A percentile compares a stretch with the other conserved stretches of the same genome.
phyloP scores from a whole-genome alignment of 37 sponge, comb jelly and placozoan species.

The Corticium candelabrum region DNA sequence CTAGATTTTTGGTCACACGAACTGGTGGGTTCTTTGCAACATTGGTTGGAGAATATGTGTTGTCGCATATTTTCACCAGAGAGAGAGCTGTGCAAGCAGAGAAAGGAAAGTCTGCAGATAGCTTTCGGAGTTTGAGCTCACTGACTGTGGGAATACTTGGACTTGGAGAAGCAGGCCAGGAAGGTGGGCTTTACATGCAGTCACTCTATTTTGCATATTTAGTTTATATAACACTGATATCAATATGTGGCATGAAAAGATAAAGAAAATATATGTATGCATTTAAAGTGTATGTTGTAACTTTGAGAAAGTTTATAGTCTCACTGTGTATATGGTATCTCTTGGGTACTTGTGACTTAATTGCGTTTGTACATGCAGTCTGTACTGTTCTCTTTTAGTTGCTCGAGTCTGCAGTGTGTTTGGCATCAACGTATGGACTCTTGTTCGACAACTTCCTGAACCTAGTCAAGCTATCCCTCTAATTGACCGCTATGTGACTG shows the following conservation, averaged over 20 bases:
- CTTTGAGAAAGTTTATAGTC: too few relatives aligned
- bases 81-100: neutral
- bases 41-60: neutral
- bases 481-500: neutral
- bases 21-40: neutral
- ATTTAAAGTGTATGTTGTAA: too few relatives aligned
- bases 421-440: neutral
- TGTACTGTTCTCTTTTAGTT: neutral
- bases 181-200: neutral
- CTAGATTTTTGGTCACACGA: neutral
- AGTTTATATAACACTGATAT: too few relatives aligned
- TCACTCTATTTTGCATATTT: too few relatives aligned
- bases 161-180: neutral
- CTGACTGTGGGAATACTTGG: neutral
- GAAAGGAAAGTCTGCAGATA: neutral
- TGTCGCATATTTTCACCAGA: neutral
- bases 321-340: too few relatives aligned
- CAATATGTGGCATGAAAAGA: too few relatives aligned
- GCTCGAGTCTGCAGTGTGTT: neutral
- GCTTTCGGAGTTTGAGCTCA: neutral
- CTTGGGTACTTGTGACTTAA: too few relatives aligned
- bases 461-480: neutral
- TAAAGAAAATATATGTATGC: too few relatives aligned
- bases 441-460: neutral
- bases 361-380: too few relatives aligned